Evolutionary conservation across 2,113 vertebrate species (phyloP), one percentile per base, ranked within the genome.

Genomic region (Oryctolagus cuniculus): DNA sequence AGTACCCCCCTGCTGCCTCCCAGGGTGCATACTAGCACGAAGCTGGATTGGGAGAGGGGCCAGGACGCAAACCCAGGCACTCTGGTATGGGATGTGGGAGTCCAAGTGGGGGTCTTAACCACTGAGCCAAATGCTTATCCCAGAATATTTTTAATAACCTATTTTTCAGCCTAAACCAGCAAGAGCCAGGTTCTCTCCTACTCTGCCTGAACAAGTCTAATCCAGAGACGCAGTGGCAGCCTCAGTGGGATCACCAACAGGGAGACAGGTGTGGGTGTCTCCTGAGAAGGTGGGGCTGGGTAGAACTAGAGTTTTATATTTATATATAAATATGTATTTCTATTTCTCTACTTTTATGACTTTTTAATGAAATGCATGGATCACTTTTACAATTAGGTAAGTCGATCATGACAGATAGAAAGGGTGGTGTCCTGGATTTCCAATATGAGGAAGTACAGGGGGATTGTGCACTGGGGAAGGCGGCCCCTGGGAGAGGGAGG

Each of bases 401-500:
- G 27, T 49, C 34, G 74, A 64, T 64, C 58, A 44, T 44, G 44
- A 44, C 44, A 44, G 6, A 44, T 8, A 44, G 44, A 44, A 44
- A 44, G 13, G 25, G 24, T 3, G 27, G 12, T 38, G 3, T n/a
- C 34, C 25, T 64, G 27, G 64, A 77, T 73, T 77, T 67, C 73
- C n/a, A 79, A 38, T 22, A 19, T 1, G 10, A 82, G n/a, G 70
- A 79, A 55, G 34, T 11, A 8, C 1, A 7, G 10, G 24, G 10
- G 29, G 61, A 21, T 22, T n/a, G 24, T 24, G 44, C 17, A 22
- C 16, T 21, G 87, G 34, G 4, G 31, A 19, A 81, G 49, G 38
- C 13, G 25, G 84, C 69, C 94, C 86, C 83, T 94, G 96, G 96
- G 94, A 97, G 86, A 83, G 34, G 27, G 38, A 92, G 58, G 22